Base-by-base conservation (phyloP, 1,140 invertebrate genomes). In the Asobara japonica region DNA sequence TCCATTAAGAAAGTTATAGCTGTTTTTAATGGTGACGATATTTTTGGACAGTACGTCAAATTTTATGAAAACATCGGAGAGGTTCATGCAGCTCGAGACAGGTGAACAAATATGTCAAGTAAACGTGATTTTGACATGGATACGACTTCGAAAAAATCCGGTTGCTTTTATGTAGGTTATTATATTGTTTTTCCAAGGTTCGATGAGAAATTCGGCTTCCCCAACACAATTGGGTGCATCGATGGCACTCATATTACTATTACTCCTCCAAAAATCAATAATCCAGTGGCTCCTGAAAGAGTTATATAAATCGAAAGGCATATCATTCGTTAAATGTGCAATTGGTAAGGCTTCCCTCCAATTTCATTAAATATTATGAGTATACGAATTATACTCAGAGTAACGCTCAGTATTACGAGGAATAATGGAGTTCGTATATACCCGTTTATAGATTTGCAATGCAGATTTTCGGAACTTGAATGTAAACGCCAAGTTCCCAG, bases 241-340 rank as follows among this genome's bases (percentile, higher is more conserved):
- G 80, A 82, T 74, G 79, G 80, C 45, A 83, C 80, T 0, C 80
- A 83, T n/a, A n/a, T n/a, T n/a, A n/a, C n/a, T n/a, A n/a, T n/a
- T n/a, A n/a, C n/a, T n/a, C n/a, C n/a, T n/a, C 71, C 78, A 16
- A 10, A 33, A 11, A 38, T 3, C 8, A 20, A 81, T 65, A 74
- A 56, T 22, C 16, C 48, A 22, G 20, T 22, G 3, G 7, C 79
- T 65, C 74, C 80, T 1, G 77, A 81, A 66, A 71, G 79, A 66
- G 81, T 30, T 84, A 79, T 74, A 73, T 84, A 0, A 83, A 83
- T 67, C 71, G 79, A 10, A 82, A 83, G 75, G 68, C 65, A 36
- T 83, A 81, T 65, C 77, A 82, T 72, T 80, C 78, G 4, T 79
- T 84, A 48, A 82, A 84, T 68, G 74, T 77, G 1, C 80, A 82